Conservation (phyloP, 37 sponge, comb jelly and placozoan genomes). For the Theonella swinhoei region DNA sequence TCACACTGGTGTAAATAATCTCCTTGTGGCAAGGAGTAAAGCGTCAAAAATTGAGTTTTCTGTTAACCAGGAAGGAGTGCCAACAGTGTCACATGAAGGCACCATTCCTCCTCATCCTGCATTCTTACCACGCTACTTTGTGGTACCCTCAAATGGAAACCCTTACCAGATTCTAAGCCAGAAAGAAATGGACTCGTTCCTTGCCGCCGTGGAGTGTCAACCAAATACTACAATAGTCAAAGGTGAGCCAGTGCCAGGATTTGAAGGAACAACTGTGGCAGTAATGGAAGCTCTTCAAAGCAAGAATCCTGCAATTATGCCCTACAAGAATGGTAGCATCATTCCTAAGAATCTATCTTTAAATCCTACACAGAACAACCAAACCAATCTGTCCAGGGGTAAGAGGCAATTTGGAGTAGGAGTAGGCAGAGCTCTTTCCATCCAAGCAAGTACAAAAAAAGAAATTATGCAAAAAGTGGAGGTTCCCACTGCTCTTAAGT, state of each 20-base stretch:
- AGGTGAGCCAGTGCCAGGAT: slow-evolving; percentile 13
- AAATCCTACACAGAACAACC: no score
- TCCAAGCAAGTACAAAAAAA: slow-evolving; percentile 29
- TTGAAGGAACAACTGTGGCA: slow-evolving; percentile 8
- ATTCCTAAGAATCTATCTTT: slow-evolving; percentile 43
- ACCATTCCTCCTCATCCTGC: not conserved
- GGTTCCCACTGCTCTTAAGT: slow-evolving; percentile 25
- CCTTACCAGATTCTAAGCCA: slow-evolving; percentile 42
- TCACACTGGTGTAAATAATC: slow-evolving; percentile 28
- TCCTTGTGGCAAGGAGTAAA: slow-evolving; percentile 22
- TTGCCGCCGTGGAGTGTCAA: slow-evolving; percentile 19
- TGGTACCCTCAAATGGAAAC: slow-evolving; percentile 53
- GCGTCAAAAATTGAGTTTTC: slow-evolving; percentile 7
- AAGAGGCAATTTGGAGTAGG: slow-evolving; percentile 45
- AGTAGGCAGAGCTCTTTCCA: slow-evolving; percentile 47
- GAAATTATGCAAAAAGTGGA: not conserved
- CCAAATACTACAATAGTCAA: slow-evolving; percentile 36
- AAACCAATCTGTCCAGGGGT: not conserved
- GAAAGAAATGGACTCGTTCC: not conserved
- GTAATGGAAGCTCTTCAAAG: slow-evolving; percentile 15
- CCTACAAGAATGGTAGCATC: slow-evolving; percentile 49
- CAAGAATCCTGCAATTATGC: slow-evolving; percentile 1
- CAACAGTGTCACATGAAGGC: not conserved
- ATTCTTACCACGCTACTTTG: slow-evolving; percentile 55
- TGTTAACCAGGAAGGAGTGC: slow-evolving; percentile 27